Evolutionary conservation across 2,888 invertebrate species (phyloP).

Genomic region (Cryptocheilus praepositus): DNA sequence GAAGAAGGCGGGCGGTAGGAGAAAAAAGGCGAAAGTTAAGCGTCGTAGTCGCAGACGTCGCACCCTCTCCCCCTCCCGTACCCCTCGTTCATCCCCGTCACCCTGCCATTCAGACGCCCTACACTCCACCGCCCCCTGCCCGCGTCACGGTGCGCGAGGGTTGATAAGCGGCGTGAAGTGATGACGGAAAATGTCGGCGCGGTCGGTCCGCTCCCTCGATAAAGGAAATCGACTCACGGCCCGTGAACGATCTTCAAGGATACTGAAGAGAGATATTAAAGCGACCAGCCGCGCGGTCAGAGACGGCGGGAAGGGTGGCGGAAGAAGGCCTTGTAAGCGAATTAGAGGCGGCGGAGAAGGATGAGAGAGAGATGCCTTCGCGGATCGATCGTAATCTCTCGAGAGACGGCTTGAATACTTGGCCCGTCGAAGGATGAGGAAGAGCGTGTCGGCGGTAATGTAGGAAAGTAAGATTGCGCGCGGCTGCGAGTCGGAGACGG

Average conservation of each 20-base stretch:
- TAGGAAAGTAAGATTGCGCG: conserved; percentile 14
- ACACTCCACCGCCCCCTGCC: background rate
- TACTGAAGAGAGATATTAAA: too few species aligned
- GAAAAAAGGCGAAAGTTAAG: conserved; percentile 13
- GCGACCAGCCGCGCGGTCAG: background rate
- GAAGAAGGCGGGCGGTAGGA: background rate
- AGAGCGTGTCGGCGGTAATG: too few species aligned
- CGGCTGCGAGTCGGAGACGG: conserved; percentile 26
- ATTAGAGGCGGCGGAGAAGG: conserved; percentile 8
- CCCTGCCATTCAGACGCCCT: background rate
- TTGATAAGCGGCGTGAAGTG: conserved; percentile 6
- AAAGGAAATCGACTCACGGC: too few species aligned
- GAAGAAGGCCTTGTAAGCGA: too few species aligned
- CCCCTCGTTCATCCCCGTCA: background rate
- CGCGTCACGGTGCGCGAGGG: background rate
- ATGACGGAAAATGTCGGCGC: background rate
- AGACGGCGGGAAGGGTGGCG: conserved; percentile 5
- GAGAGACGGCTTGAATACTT: conserved; percentile 10
- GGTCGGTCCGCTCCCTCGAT: background rate
- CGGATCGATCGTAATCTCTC: conserved; percentile 17
- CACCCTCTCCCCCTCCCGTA: too few species aligned
- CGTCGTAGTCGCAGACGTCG: background rate
- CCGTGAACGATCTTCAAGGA: too few species aligned
- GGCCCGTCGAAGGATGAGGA: too few species aligned
- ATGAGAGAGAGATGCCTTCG: conserved; percentile 27